phyloP scores from a whole-genome alignment of 2,888 invertebrate species.

The Cryptus viduatorius region DNA sequence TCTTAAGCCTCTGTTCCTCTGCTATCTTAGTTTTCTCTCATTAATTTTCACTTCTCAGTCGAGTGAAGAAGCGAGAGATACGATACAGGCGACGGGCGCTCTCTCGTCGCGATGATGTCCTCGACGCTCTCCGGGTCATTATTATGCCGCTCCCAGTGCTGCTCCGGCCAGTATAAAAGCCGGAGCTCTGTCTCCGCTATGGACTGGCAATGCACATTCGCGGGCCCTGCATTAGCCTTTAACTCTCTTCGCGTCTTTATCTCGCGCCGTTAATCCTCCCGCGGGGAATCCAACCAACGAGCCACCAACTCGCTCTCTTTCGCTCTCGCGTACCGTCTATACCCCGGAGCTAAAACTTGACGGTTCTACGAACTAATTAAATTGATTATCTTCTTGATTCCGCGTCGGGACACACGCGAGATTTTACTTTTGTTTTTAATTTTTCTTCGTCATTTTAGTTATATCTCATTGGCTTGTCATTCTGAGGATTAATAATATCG shows the following conservation, averaged over 20 bases:
- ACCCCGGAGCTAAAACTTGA: slow-evolving; percentile 59
- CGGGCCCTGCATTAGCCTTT: slow-evolving; percentile 64
- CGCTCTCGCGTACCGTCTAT: not conserved
- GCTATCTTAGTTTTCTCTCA: slow-evolving; percentile 71
- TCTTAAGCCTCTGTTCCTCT: slow-evolving; percentile 46
- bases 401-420: slow-evolving; percentile 22
- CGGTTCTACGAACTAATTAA: slow-evolving; percentile 67
- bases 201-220: slow-evolving; percentile 59
- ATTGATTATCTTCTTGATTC: slow-evolving; percentile 65
- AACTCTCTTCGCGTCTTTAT: slow-evolving; percentile 66
- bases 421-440: not conserved
- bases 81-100: slow-evolving; percentile 28
- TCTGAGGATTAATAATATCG: not conserved
- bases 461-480: not conserved
- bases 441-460: not conserved
- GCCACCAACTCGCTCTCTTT: slow-evolving; percentile 3
- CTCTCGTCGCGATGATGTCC: slow-evolving; percentile 66
- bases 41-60: slow-evolving; percentile 69
- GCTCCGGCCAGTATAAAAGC: slow-evolving; percentile 26
- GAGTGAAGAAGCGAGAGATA: slow-evolving; percentile 51
- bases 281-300: slow-evolving; percentile 40
- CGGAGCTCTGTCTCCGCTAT: slow-evolving; percentile 28
- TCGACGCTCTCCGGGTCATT: slow-evolving; percentile 66
- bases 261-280: slow-evolving; percentile 64
- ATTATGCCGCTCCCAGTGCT: slow-evolving; percentile 67